These are phyloP conservation scores for Planococcus citri DNA, from an alignment of 1,140 invertebrate genomes.

Conservation along the genomic window DNA sequence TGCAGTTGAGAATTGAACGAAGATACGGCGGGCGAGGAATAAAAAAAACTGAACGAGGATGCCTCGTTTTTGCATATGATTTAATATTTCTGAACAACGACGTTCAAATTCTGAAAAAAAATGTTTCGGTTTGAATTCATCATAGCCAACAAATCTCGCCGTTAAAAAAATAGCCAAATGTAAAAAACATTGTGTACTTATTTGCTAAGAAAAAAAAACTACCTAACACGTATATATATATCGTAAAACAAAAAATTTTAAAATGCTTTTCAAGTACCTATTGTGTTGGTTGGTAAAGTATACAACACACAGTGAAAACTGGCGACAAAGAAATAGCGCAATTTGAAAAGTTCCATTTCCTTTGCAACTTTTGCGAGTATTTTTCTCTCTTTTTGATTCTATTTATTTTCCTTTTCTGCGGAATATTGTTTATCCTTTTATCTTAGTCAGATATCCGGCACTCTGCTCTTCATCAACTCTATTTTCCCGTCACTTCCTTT, in stretches of 20 bases:
- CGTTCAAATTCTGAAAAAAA: no score
- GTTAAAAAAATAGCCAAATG: no score
- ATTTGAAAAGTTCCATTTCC: constrained; percentile 19
- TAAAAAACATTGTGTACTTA: no score
- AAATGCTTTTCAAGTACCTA: neutral
- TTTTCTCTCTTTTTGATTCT: constrained; percentile 19
- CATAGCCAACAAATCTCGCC: no score
- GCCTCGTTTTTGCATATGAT: no score
- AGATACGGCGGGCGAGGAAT: no score
- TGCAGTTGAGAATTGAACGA: no score
- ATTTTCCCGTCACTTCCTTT: constrained; percentile 14
- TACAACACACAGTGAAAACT: neutral
- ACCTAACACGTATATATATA: no score
- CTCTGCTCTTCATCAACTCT: constrained; percentile 19
- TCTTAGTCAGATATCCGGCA: constrained; percentile 18
- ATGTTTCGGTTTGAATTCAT: no score
- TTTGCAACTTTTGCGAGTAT: constrained; percentile 19
- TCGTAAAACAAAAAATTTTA: neutral
- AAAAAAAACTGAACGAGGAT: no score
- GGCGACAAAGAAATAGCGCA: constrained; percentile 19
- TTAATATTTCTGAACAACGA: no score
- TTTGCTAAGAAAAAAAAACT: no score
- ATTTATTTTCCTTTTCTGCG: constrained; percentile 18
- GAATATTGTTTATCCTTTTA: constrained; percentile 18
- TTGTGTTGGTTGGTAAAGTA: neutral